Evolutionary conservation across 2,113 vertebrate genomes (phyloP).

Genomic region (Trinectes maculatus): DNA sequence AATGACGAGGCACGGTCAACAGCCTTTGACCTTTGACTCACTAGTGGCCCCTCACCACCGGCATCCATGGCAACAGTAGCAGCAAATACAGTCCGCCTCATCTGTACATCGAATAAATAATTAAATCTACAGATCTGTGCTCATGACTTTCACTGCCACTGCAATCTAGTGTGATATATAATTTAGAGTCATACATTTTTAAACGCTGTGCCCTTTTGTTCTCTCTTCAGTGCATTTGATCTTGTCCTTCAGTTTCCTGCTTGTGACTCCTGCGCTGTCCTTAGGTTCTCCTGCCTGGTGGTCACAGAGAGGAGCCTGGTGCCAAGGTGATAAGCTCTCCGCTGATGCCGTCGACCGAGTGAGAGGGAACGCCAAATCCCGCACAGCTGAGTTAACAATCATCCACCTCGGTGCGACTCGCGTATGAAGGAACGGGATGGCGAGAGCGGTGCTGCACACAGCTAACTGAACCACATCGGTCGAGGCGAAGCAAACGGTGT

Average conservation of each 20-base stretch:
- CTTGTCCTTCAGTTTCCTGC: conserved; percentile 26
- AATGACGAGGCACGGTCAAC: neutral
- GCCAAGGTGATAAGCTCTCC: conserved; percentile 43
- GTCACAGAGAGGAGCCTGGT: conserved; percentile 18
- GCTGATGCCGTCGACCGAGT: conserved; percentile 28
- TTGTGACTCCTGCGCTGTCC: conserved; percentile 25
- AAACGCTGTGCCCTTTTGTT: conserved; percentile 20
- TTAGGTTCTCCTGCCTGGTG: conserved; percentile 21
- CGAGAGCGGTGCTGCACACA: too few relatives aligned
- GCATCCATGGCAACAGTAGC: conserved; percentile 1
- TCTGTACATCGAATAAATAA: conserved; percentile 48
- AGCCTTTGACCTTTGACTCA: neutral
- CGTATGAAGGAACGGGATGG: neutral
- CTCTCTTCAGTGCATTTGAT: neutral
- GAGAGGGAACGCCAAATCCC: conserved; percentile 47
- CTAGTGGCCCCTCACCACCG: neutral
- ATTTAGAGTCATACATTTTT: conserved; percentile 41
- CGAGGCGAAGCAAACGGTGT: too few relatives aligned
- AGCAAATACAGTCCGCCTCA: conserved; percentile 3
- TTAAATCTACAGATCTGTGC: neutral
- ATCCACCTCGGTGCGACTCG: conserved; percentile 32
- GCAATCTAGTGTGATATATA: conserved; percentile 10
- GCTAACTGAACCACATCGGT: too few relatives aligned
- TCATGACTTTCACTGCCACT: conserved; percentile 12
- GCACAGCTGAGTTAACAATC: conserved; percentile 69